Conservation (phyloP, 2,888 invertebrate genomes). For the Podotricha telesiphe region DNA sequence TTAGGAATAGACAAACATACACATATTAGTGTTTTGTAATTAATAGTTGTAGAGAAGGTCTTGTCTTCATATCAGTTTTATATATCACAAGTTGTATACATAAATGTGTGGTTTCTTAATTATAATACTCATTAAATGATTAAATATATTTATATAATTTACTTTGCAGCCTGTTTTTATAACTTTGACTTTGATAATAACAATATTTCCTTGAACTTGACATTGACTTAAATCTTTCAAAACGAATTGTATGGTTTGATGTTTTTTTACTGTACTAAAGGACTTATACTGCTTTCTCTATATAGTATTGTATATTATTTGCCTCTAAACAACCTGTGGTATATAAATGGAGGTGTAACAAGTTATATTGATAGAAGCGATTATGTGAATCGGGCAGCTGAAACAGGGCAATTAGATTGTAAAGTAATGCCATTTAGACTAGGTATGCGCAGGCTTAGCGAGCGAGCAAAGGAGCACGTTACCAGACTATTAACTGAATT, state of each 20-base stretch:
- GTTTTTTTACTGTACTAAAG: neutral
- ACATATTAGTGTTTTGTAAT: constrained; percentile 39
- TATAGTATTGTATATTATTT: neutral
- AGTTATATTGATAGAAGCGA: constrained; percentile 22
- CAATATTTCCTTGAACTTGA: too few species aligned
- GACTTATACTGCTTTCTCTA: too few species aligned
- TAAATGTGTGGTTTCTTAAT: neutral
- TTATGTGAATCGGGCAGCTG: constrained; percentile 1
- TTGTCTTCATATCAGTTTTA: neutral
- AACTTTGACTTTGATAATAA: too few species aligned
- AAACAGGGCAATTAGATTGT: constrained; percentile 23
- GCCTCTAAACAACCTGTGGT: constrained; percentile 1
- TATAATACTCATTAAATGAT: neutral
- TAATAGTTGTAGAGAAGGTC: constrained; percentile 34
- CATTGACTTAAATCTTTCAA: too few species aligned
- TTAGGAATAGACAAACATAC: constrained; percentile 58
- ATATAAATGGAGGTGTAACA: constrained; percentile 1
- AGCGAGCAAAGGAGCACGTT: constrained; percentile 8
- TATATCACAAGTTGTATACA: constrained; percentile 12
- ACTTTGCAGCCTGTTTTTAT: neutral
- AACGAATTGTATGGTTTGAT: neutral
- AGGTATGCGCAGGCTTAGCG: constrained; percentile 29
- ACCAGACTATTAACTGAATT: constrained; percentile 40
- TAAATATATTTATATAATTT: neutral
- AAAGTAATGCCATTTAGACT: constrained; percentile 11